Percentiles rank a stretch among this genome's conserved stretches.
Conservation (phyloP, 2,797 vertebrate genomes). For the Enteromius paludinosus region DNA sequence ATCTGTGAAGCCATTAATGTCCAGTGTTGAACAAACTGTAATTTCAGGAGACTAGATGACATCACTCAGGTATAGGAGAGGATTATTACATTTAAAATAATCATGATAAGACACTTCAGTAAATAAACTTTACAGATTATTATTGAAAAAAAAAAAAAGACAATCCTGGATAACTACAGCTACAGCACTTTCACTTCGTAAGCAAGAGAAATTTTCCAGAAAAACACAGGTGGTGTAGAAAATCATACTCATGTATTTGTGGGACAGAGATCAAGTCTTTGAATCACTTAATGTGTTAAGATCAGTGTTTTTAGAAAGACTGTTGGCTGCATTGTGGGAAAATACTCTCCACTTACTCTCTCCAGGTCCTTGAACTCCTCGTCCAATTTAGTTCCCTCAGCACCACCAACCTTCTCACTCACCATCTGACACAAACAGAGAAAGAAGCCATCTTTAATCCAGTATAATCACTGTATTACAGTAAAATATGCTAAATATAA, state of each 20-base stretch:
- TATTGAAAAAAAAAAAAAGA: not conserved
- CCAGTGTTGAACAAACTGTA: not conserved
- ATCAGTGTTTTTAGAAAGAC: not conserved
- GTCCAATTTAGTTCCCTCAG: constrained; percentile 97
- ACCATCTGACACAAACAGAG: constrained; percentile 83
- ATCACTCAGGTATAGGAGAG: not conserved
- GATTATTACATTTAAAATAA: not conserved
- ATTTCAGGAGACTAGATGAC: not conserved
- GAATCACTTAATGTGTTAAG: constrained; percentile 20
- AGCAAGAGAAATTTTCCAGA: not conserved
- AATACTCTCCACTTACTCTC: constrained; percentile 80
- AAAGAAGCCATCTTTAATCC: constrained; percentile 18
- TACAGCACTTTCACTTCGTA: not conserved
- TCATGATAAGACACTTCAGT: not conserved
- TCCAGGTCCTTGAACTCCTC: constrained; percentile 98
- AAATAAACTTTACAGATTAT: not conserved
- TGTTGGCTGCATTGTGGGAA: not conserved
- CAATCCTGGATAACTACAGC: not conserved
- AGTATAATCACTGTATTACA: not conserved
- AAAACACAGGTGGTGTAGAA: constrained; percentile 17
- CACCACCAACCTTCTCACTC: constrained; percentile 97
- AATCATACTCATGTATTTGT: not conserved
- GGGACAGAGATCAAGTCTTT: not conserved
- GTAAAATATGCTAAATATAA: not conserved
- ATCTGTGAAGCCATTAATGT: not conserved